A percentile compares a stretch with the other conserved stretches of the same genome.
phyloP scores from a whole-genome alignment of 2,797 vertebrate species.

The Sebastolobus alascanus region DNA sequence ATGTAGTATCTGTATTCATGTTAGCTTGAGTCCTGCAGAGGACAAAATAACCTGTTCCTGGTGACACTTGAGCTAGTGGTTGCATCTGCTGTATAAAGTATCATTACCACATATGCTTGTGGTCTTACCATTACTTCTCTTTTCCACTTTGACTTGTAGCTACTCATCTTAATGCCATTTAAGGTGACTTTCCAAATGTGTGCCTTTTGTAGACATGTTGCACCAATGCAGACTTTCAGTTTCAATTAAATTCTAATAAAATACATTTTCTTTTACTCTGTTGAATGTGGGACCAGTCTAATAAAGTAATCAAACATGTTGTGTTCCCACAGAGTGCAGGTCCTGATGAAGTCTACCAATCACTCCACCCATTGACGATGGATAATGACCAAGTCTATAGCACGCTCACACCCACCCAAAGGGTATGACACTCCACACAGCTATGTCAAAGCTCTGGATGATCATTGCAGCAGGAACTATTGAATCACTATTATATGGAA shows the following conservation, averaged over 20 bases:
- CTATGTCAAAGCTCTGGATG: neutral
- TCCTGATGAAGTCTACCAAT: neutral
- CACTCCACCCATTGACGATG: neutral
- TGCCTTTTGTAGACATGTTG: too few relatives aligned
- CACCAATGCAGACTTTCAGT: neutral
- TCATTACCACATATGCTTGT: fast-evolving
- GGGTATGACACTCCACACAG: neutral
- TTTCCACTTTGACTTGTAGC: neutral
- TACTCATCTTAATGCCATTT: neutral
- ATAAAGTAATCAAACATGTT: too few relatives aligned
- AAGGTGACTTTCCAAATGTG: neutral
- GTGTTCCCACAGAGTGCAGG: neutral
- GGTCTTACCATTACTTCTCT: neutral
- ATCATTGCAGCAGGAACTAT: neutral
- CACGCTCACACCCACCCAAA: neutral
- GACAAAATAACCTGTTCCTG: neutral
- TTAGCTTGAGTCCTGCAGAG: neutral
- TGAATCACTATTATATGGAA: neutral
- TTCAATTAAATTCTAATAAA: neutral
- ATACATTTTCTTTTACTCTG: fast-evolving
- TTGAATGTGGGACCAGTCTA: neutral
- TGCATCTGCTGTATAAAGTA: neutral
- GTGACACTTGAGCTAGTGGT: neutral
- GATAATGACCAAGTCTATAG: neutral
- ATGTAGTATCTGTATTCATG: neutral